Conservation (phyloP, 2,797 vertebrate species). For the Macropodus opercularis region DNA sequence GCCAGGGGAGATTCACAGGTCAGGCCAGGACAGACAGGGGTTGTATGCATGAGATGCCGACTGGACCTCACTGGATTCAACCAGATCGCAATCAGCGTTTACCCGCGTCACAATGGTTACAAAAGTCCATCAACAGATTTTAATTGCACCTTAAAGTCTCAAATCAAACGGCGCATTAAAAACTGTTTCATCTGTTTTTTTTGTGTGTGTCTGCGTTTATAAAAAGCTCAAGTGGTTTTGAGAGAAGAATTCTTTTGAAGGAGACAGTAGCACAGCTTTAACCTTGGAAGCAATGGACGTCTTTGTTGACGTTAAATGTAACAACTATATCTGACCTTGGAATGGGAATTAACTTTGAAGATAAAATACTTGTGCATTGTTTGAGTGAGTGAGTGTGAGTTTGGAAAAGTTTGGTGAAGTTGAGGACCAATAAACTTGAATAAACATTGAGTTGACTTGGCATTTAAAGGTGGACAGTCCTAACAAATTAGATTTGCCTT, state of each 20-base stretch:
- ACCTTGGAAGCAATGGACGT: not conserved
- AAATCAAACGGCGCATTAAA: constrained; percentile 1
- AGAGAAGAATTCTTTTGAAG: not conserved
- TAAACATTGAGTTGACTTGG: not conserved
- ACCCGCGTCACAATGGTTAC: not conserved
- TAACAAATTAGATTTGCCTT: too few species aligned
- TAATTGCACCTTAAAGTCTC: constrained; percentile 4
- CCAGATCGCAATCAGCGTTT: constrained; percentile 27
- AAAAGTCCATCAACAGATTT: not conserved
- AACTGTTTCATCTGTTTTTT: not conserved
- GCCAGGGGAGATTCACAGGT: constrained; percentile 41
- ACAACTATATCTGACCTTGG: too few species aligned
- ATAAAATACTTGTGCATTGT: not conserved
- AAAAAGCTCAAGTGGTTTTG: not conserved
- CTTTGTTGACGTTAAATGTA: constrained; percentile 10
- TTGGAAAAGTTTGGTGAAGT: not conserved
- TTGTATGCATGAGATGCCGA: constrained; percentile 20
- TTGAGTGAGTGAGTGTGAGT: too few species aligned
- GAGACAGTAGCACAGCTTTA: not conserved
- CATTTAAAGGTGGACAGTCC: too few species aligned
- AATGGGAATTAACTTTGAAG: not conserved
- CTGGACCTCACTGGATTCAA: constrained; percentile 16
- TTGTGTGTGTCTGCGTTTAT: not conserved
- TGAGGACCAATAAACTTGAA: not conserved
- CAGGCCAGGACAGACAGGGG: constrained; percentile 31